Base-by-base conservation (phyloP, 2,888 invertebrate species). In the Spatulosminthurus flaviceps region DNA sequence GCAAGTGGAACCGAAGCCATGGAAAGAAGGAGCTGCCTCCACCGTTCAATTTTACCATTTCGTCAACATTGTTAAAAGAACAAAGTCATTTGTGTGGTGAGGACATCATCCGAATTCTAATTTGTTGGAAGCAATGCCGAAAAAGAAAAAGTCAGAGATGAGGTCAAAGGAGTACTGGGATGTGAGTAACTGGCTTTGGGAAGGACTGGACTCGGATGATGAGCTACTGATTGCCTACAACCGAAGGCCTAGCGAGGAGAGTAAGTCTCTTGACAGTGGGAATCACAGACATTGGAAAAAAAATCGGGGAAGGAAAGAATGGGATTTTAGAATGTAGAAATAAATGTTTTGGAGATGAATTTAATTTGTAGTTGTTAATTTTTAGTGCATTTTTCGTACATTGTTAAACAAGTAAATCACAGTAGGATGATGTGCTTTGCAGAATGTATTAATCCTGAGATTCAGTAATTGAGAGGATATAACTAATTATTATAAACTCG, bases 191-290 rank as follows among this genome's bases (percentile, higher is more conserved):
- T 82, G 79, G 77, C 71, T 82, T 1, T 79, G 67, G 61, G 73
- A 79, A 7, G 78, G 79, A 11, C 79, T 84, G 64, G 83, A 84
- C 70, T 77, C 81, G 5, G 83, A 84, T 80, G 84, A 84, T 70
- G 84, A 84, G 61, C 75, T 84, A 0, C 80, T 83, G 4, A 78
- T 81, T 41, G 83, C 83, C 0, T 84, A 75, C 66, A 80, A 79
- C 16, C 79, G 78, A 60, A 78, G 83, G 42, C 81, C 83, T 13
- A 67, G 67, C 42, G 78, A 75, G 71, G 77, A 80, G 29, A 73
- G 72, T 79, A 78, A 78, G 66, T 51, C 9, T n/a, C n/a, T 69
- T n/a, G 19, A 64, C n/a, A n/a, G n/a, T n/a, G n/a, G n/a, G n/a
- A n/a, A n/a, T n/a, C n/a, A n/a, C n/a, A n/a, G n/a, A n/a, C n/a